phyloP scores from a whole-genome alignment of 2,888 invertebrate genomes.

The Mellilla xanthometata region DNA sequence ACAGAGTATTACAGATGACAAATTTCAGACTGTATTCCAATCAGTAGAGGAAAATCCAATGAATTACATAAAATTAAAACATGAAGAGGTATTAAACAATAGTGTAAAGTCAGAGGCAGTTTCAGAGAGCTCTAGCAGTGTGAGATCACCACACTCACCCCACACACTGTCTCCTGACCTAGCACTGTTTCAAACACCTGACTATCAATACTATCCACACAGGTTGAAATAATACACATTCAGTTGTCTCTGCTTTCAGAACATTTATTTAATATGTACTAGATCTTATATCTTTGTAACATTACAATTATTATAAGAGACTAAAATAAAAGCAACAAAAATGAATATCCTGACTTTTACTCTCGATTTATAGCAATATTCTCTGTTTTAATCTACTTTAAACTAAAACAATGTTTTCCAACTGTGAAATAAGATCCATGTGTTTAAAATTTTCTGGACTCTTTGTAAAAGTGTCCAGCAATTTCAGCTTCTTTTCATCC shows the following conservation, averaged over 20 bases:
- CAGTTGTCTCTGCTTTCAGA: too few relatives aligned
- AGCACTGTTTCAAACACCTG: slow-evolving; percentile 49
- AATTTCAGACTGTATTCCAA: slow-evolving; percentile 1
- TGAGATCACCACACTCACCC: not conserved
- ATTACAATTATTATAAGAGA: too few relatives aligned
- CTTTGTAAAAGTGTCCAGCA: slow-evolving; percentile 87
- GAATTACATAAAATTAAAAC: slow-evolving; percentile 40
- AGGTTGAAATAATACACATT: slow-evolving; percentile 55
- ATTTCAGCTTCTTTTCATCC: slow-evolving; percentile 81
- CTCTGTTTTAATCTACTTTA: slow-evolving; percentile 12
- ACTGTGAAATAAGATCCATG: slow-evolving; percentile 89
- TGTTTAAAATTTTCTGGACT: slow-evolving; percentile 90
- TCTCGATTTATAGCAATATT: too few relatives aligned
- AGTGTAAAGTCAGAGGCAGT: not conserved
- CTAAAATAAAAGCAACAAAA: too few relatives aligned
- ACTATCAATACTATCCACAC: slow-evolving; percentile 64
- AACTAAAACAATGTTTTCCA: slow-evolving; percentile 84
- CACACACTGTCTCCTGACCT: not conserved
- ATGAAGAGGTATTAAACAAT: not conserved
- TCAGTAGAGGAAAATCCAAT: slow-evolving; percentile 44
- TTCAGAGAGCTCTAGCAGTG: not conserved
- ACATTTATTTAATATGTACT: too few relatives aligned
- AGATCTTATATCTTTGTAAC: too few relatives aligned
- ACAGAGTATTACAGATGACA: too few relatives aligned
- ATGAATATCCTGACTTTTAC: too few relatives aligned